Evolutionary conservation across 2,113 vertebrate genomes (phyloP).

Genomic region (Meleagris gallopavo): DNA sequence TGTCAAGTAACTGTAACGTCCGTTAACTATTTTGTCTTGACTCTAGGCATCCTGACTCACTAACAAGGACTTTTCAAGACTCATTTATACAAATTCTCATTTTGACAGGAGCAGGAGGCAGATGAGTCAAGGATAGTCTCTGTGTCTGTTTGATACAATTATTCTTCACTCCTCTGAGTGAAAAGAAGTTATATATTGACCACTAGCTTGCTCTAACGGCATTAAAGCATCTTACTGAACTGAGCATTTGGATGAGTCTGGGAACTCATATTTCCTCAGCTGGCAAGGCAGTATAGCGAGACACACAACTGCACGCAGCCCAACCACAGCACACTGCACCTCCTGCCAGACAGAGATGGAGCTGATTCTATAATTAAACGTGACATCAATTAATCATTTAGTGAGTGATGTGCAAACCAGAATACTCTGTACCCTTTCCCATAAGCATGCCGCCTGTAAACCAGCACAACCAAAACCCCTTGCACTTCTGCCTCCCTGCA

Average conservation of each 20-base stretch:
- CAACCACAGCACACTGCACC: neutral
- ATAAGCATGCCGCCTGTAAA: neutral
- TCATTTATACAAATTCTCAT: neutral
- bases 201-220: neutral
- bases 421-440: neutral
- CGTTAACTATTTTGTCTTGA: neutral
- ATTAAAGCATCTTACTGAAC: neutral
- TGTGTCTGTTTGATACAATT: neutral
- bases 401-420: neutral
- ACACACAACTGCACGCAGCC: neutral
- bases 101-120: neutral
- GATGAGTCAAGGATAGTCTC: fast-evolving
- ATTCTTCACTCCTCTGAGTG: neutral
- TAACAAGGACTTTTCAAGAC: neutral
- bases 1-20: neutral
- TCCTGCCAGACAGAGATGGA: fast-evolving
- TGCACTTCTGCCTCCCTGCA: neutral
- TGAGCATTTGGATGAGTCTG: neutral
- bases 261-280: neutral
- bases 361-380: constrained; percentile 17
- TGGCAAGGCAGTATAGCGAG: neutral
- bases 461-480: neutral
- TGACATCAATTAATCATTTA: neutral
- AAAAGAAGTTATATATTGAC: neutral
- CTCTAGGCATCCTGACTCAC: neutral